phyloP scores from a whole-genome alignment of 2,888 invertebrate genomes.

The Anarsia innoxiella region DNA sequence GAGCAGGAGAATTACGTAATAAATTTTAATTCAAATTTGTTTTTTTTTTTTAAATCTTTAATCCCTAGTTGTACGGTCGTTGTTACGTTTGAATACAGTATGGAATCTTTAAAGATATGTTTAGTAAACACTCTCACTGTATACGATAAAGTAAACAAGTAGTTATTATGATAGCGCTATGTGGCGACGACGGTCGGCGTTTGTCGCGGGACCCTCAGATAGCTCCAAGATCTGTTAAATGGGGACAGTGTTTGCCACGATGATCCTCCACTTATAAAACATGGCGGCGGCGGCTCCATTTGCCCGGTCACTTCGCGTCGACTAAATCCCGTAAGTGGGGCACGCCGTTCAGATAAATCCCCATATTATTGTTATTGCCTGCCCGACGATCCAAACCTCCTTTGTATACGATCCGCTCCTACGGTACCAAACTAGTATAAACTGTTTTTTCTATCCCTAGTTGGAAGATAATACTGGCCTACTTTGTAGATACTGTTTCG shows the following conservation, averaged over 20 bases:
- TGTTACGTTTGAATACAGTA: too few relatives aligned
- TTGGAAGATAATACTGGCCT: too few relatives aligned
- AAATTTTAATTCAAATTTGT: slow-evolving; percentile 9
- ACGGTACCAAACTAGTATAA: slow-evolving; percentile 30
- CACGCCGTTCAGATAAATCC: slow-evolving; percentile 18
- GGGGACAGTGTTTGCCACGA: slow-evolving; percentile 29
- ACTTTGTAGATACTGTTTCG: too few relatives aligned
- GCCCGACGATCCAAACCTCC: slow-evolving; percentile 33
- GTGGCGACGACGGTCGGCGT: too few relatives aligned
- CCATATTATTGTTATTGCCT: slow-evolving; percentile 53
- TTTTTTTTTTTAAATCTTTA: background rate
- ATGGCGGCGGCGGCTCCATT: slow-evolving; percentile 9
- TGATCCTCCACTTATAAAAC: slow-evolving; percentile 13
- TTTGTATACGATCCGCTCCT: slow-evolving; percentile 38
- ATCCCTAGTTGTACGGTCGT: too few relatives aligned
- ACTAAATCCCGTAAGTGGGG: slow-evolving; percentile 16
- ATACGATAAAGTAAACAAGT: too few relatives aligned
- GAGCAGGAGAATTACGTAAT: slow-evolving; percentile 34
- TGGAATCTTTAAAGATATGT: too few relatives aligned
- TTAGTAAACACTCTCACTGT: too few relatives aligned
- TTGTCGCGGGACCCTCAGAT: too few relatives aligned
- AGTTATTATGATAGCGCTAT: too few relatives aligned
- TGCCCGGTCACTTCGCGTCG: slow-evolving; percentile 23
- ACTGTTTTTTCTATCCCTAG: slow-evolving; percentile 1
- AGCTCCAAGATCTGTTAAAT: slow-evolving; percentile 53